These are phyloP conservation scores for Parasteatoda lunata DNA, from an alignment of 2,888 invertebrate species.

Conservation along the genomic window DNA sequence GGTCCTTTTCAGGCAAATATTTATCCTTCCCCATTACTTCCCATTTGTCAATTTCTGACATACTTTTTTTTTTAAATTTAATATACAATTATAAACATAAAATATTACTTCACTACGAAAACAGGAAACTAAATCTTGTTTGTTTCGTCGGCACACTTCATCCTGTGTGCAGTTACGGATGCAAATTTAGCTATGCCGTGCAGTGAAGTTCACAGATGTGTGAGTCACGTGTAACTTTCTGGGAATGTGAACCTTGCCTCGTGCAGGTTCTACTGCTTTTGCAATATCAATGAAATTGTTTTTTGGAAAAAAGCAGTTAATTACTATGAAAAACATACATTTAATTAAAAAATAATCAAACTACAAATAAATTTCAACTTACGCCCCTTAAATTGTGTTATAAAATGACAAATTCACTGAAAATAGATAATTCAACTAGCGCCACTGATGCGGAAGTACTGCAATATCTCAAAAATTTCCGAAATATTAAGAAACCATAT, in stretches of 20 bases:
- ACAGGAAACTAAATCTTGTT: slow-evolving; percentile 5
- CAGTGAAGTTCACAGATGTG: slow-evolving; percentile 5
- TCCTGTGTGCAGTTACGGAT: slow-evolving; percentile 5
- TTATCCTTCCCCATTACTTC: slow-evolving; percentile 95
- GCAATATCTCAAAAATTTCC: too few relatives aligned
- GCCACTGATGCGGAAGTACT: too few relatives aligned
- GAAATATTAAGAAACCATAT: too few relatives aligned
- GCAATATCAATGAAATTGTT: not conserved
- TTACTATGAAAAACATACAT: too few relatives aligned
- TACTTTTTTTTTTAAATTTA: slow-evolving; percentile 39
- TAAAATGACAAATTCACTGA: too few relatives aligned
- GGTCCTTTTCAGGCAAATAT: slow-evolving; percentile 98
- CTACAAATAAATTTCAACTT: too few relatives aligned
- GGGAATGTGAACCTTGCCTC: slow-evolving; percentile 5
- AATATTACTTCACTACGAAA: slow-evolving; percentile 3
- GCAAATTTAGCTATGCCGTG: slow-evolving; percentile 5
- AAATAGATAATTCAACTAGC: too few relatives aligned
- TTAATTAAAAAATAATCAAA: too few relatives aligned
- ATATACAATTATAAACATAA: not conserved
- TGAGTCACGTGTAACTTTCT: slow-evolving; percentile 5
- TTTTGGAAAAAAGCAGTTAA: not conserved
- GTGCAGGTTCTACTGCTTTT: not conserved
- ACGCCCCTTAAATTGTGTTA: too few relatives aligned
- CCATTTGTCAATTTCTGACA: slow-evolving; percentile 90
- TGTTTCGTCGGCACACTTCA: slow-evolving; percentile 5